Evolutionary conservation across 2,797 vertebrate genomes (phyloP).

Genomic region (Gymnopithys bicolor): DNA sequence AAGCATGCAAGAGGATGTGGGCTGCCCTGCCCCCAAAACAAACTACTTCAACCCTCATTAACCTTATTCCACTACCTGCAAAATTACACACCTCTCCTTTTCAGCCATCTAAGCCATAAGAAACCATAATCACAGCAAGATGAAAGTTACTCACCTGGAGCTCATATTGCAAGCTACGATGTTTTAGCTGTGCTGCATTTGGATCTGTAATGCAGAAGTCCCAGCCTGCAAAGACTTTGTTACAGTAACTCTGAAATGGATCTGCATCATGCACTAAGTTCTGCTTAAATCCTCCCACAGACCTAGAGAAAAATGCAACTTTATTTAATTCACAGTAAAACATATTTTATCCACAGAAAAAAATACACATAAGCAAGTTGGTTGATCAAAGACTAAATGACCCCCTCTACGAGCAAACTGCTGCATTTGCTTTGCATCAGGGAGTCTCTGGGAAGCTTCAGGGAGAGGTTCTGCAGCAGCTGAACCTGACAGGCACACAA

Average conservation of each 20-base stretch:
- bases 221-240: slow-evolving; percentile 97
- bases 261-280: slow-evolving; percentile 88
- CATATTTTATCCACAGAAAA: background rate
- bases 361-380: background rate
- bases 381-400: background rate
- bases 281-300: slow-evolving; percentile 88
- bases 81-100: background rate
- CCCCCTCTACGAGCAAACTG: background rate
- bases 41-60: background rate
- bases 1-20: background rate
- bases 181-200: slow-evolving; percentile 83
- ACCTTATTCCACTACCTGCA: background rate
- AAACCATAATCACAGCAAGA: background rate
- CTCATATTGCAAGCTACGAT: slow-evolving; percentile 89
- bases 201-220: slow-evolving; percentile 93
- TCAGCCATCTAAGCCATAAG: background rate
- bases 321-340: background rate
- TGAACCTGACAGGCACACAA: background rate
- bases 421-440: background rate
- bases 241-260: slow-evolving; percentile 96
- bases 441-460: background rate
- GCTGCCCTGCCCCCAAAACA: background rate
- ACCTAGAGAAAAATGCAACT: slow-evolving; percentile 76
- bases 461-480: background rate
- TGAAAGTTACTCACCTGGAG: slow-evolving; percentile 81